Conservation (phyloP, 2,888 invertebrate genomes). For the Ashinkailepas kermadecensis region DNA sequence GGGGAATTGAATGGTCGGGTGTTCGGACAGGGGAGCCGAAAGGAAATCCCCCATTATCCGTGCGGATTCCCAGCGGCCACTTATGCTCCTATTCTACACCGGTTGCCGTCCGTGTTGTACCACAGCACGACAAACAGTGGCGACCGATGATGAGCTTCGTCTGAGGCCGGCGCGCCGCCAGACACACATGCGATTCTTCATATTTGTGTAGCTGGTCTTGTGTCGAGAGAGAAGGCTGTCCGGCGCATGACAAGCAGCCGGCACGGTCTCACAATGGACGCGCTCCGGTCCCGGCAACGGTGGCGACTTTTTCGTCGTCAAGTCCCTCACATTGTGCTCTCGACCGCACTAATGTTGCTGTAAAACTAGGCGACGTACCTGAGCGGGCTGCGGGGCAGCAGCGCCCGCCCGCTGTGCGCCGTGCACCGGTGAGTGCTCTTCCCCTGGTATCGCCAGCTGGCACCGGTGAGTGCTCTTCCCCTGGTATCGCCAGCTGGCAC, state of each 20-base stretch:
- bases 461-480: background rate
- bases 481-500: too few relatives aligned
- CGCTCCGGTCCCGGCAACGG: background rate
- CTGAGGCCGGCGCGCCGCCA: background rate
- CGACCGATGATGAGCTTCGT: background rate
- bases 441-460: background rate
- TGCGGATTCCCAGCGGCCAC: background rate
- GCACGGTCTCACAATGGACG: background rate
- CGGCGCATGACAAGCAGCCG: background rate
- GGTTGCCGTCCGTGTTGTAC: background rate
- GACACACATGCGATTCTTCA: background rate
- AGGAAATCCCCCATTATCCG: constrained; percentile 19
- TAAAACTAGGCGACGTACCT: constrained; percentile 1
- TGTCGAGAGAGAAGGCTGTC: background rate
- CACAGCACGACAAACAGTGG: background rate
- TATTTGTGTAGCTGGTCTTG: background rate
- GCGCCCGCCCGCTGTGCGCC: background rate
- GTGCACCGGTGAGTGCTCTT: background rate
- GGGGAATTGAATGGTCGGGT: background rate
- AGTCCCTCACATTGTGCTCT: background rate
- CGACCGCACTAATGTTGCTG: background rate
- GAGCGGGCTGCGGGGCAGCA: background rate
- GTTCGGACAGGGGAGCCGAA: background rate
- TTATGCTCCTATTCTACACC: background rate
- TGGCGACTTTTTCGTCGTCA: background rate